Evolutionary conservation across 2,113 vertebrate species (phyloP).

Genomic region (Alectura lathami): DNA sequence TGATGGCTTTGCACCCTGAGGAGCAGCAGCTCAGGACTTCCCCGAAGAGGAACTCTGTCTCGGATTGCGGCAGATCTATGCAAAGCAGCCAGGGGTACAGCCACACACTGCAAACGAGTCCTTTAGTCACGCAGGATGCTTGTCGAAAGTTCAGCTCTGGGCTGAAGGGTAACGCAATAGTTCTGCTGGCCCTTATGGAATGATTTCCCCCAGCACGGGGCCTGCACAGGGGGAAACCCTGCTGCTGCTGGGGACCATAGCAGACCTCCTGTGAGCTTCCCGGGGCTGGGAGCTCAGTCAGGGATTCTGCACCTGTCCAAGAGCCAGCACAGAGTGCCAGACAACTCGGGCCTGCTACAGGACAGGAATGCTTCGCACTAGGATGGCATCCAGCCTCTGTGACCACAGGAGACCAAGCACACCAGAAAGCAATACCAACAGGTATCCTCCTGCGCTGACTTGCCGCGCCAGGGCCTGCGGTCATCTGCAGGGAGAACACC

Average conservation of each 20-base stretch:
- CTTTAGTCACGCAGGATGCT: not conserved
- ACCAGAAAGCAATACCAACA: not conserved
- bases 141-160: not conserved
- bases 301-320: not conserved
- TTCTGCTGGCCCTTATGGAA: not conserved
- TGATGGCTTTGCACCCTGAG: not conserved
- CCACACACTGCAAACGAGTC: not conserved
- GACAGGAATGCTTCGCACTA: not conserved
- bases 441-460: not conserved
- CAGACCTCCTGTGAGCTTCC: not conserved
- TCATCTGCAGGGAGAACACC: not conserved
- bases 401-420: not conserved
- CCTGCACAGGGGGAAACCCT: not conserved
- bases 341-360: not conserved
- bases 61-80: not conserved
- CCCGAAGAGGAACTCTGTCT: not conserved
- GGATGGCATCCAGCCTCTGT: not conserved
- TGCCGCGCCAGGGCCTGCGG: not conserved
- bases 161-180: accelerated
- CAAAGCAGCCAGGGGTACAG: not conserved
- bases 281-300: not conserved
- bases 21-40: not conserved
- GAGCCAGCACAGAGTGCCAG: not conserved
- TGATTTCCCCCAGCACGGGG: not conserved
- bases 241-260: not conserved